These are phyloP conservation scores for Hyperopisus bebe DNA, from an alignment of 2,113 vertebrate species.

Conservation along the genomic window DNA sequence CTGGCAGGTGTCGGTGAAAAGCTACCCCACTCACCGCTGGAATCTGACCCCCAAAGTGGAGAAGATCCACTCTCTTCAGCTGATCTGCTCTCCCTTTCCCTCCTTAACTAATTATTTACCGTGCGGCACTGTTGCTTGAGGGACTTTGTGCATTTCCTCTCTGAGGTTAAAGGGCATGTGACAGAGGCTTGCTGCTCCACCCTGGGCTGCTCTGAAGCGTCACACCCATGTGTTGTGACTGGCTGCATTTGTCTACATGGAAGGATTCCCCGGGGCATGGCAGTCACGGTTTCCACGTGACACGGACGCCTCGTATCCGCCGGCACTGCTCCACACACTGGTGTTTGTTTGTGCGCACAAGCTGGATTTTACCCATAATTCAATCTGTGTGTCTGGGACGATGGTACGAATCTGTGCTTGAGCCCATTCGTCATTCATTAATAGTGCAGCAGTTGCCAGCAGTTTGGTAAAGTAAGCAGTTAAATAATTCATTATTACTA, in stretches of 20 bases:
- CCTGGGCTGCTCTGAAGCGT: neutral
- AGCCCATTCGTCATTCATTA: neutral
- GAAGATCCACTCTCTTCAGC: neutral
- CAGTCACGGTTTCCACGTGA: neutral
- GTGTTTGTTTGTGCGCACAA: neutral
- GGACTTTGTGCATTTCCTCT: neutral
- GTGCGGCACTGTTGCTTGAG: neutral
- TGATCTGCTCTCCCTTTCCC: neutral
- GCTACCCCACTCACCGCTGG: neutral
- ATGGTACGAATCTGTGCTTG: neutral
- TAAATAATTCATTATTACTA: neutral
- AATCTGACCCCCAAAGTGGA: neutral
- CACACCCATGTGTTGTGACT: neutral
- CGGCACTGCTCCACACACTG: neutral
- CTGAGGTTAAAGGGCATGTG: neutral
- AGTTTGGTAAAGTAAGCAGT: neutral
- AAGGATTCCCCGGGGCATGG: neutral
- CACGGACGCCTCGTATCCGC: neutral
- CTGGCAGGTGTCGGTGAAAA: neutral
- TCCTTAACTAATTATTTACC: slow-evolving; percentile 3
- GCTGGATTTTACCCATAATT: neutral
- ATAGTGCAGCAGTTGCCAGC: neutral
- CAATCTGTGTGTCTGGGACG: neutral
- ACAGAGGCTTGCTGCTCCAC: neutral
- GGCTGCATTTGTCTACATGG: neutral